phyloP scores from a whole-genome alignment of 1,140 invertebrate species.

The Eumaeus atala region DNA sequence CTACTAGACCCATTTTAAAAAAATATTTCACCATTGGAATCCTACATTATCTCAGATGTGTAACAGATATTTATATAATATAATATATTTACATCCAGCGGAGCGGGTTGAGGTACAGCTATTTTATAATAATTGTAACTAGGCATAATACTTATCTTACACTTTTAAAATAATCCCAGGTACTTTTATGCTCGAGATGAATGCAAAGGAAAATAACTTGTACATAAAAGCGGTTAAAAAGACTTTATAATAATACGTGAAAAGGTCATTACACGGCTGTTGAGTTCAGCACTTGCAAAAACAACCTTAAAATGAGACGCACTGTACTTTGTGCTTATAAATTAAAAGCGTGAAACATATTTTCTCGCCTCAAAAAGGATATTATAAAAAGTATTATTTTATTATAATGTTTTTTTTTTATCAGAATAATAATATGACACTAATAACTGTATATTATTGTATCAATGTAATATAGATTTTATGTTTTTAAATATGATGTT shows the following conservation, averaged over 20 bases:
- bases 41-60: too few species aligned
- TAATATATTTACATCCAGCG: too few species aligned
- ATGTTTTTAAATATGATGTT: too few species aligned
- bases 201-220: conserved; percentile 57
- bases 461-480: too few species aligned
- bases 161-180: conserved; percentile 23
- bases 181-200: conserved; percentile 55
- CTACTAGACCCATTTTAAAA: too few species aligned
- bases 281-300: conserved; percentile 57
- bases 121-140: too few species aligned
- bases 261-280: conserved; percentile 63
- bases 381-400: neutral
- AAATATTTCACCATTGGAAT: too few species aligned
- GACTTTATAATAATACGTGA: conserved; percentile 64
- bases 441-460: too few species aligned
- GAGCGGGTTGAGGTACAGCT: too few species aligned
- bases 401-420: conserved; percentile 18
- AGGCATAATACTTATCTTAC: neutral
- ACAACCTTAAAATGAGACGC: conserved; percentile 47
- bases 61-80: too few species aligned
- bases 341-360: conserved; percentile 26
- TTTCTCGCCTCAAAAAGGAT: conserved; percentile 5
- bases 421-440: conserved; percentile 6
- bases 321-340: conserved; percentile 29
- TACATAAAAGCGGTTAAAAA: conserved; percentile 60